These are phyloP conservation scores for Volucella bombylans DNA, from an alignment of 2,888 invertebrate species.

Conservation along the genomic window DNA sequence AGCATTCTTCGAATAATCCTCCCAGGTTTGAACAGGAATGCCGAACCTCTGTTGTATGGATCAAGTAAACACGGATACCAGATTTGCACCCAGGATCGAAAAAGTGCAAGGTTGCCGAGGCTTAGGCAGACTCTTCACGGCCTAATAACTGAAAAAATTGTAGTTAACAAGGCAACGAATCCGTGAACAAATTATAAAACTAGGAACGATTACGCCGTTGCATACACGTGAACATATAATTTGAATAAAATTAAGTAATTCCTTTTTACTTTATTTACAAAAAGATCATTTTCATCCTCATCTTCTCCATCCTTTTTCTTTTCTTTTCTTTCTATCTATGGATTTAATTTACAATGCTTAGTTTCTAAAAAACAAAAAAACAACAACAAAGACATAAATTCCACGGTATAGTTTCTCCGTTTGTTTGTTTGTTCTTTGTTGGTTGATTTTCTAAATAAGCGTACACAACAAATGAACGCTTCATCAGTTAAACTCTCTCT, in stretches of 20 bases:
- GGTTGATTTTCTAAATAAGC: background rate
- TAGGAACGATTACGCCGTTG: background rate
- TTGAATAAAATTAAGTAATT: conserved; percentile 50
- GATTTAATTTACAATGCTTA: conserved; percentile 40
- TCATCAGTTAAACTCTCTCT: background rate
- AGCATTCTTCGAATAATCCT: too few species aligned
- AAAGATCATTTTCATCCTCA: background rate
- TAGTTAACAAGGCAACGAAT: too few species aligned
- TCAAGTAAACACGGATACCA: too few species aligned
- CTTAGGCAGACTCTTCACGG: too few species aligned
- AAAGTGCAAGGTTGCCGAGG: too few species aligned
- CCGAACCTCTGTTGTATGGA: too few species aligned
- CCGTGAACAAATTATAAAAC: background rate
- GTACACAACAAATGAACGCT: background rate
- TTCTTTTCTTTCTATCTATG: background rate
- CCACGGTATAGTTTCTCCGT: conserved; percentile 5
- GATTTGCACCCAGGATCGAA: too few species aligned
- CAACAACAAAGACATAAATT: conserved; percentile 33
- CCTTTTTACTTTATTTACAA: conserved; percentile 40
- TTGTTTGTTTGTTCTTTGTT: background rate
- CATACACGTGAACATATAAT: conserved; percentile 2
- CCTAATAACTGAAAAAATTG: too few species aligned
- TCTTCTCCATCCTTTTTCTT: background rate
- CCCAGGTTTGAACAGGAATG: too few species aligned
- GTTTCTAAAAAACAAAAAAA: conserved; percentile 37